Conservation (phyloP, 2,888 invertebrate genomes). For the Pristionchus maxplancki region DNA sequence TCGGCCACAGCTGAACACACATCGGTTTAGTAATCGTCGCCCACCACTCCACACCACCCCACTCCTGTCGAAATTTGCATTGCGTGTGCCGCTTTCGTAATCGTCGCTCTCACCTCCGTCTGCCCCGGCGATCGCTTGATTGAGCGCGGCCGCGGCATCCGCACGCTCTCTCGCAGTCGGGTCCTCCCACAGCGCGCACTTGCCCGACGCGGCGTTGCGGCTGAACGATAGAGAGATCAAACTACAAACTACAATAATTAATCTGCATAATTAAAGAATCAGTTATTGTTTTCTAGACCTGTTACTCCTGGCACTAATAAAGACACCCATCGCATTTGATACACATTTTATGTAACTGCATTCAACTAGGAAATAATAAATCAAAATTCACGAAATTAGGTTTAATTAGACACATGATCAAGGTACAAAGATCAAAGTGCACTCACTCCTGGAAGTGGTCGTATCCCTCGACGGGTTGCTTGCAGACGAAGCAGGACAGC, state of each 20-base stretch:
- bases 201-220: conserved; percentile 5
- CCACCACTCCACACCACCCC: not conserved
- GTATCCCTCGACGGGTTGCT: conserved; percentile 71
- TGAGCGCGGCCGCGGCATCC: not conserved
- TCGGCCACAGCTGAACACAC: not conserved
- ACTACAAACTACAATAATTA: not conserved
- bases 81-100: not conserved
- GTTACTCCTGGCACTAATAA: too few species aligned
- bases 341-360: too few species aligned
- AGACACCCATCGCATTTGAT: too few species aligned
- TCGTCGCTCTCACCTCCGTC: conserved; percentile 31
- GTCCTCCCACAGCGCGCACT: conserved; percentile 46
- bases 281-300: too few species aligned
- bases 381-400: too few species aligned
- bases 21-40: not conserved
- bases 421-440: not conserved
- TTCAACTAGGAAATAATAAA: too few species aligned
- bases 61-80: not conserved
- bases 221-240: not conserved
- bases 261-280: too few species aligned
- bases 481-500: conserved; percentile 82
- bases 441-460: conserved; percentile 48
- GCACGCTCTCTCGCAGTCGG: conserved; percentile 14
- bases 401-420: too few species aligned
- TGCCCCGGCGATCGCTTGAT: not conserved